phyloP scores from a whole-genome alignment of 2,113 vertebrate genomes.

The Martes martes region DNA sequence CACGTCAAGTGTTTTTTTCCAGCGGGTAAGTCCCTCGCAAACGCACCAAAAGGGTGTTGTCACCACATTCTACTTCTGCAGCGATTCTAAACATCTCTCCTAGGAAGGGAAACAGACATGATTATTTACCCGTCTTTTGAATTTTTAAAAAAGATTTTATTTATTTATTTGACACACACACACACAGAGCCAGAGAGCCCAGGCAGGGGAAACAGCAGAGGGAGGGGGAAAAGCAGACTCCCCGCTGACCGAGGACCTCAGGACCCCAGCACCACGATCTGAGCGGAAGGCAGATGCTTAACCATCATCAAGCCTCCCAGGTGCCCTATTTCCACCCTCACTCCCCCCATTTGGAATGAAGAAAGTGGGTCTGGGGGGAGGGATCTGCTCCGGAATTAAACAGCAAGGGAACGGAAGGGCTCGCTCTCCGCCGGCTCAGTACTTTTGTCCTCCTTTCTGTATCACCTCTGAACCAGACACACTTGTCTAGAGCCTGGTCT shows the following conservation, averaged over 20 bases:
- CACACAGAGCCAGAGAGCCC: background rate
- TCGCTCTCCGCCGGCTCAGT: background rate
- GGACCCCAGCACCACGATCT: background rate
- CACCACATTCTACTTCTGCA: background rate
- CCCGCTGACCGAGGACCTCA: background rate
- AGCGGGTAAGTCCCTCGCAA: fast-evolving
- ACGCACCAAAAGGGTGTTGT: background rate
- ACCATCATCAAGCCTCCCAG: background rate
- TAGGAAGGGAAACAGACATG: background rate
- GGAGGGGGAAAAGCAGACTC: background rate
- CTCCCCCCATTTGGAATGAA: background rate
- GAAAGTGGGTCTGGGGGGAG: background rate
- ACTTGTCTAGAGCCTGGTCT: background rate
- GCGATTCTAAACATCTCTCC: background rate
- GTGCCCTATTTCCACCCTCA: too few relatives aligned
- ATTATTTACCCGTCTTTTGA: background rate
- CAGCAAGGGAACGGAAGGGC: background rate
- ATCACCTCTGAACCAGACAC: background rate
- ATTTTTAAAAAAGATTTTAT: background rate
- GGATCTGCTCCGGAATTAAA: background rate
- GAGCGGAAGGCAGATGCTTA: background rate
- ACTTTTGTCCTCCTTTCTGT: background rate
- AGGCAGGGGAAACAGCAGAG: background rate
- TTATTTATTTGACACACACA: background rate
- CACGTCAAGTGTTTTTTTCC: background rate